Evolutionary conservation across 1,140 invertebrate genomes (phyloP), one percentile per base, ranked within the genome.

Genomic region (Epicauta chinensis): DNA sequence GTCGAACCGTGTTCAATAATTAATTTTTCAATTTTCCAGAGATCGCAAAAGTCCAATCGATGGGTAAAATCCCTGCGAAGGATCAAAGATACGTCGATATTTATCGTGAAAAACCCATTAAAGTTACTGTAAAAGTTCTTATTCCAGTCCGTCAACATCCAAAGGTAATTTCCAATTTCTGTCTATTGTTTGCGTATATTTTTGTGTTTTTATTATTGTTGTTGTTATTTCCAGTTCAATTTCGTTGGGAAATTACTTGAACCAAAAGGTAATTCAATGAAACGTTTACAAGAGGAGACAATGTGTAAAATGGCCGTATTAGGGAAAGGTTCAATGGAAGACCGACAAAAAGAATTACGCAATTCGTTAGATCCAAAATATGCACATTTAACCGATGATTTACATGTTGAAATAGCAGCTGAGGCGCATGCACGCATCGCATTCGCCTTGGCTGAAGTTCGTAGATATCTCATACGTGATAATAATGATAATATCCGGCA

Each of bases 301-400:
- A 89, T 91, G 79, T 92, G 89, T 58, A 93, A 92, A 73, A 93
- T 95, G 87, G 88, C 90, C 3, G 88, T 95, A 12, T 75, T 94
- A 5, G 92, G 91, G 4, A 77, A 86, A 51, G 91, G 92, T 5
- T 93, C 90, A 9, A 93, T 94, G 86, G 82, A 89, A 63, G 91
- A 94, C 69, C 81, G 91, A 59, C 79, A 83, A 65, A 94, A 94
- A 81, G 91, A 93, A 69, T 72, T 92, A 7, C 74, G 90, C 5
- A 80, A 82, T 47, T 86, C 86, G 16, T 84, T 84, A 11, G 91
- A 95, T 68, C 85, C 87, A 3, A 92, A 93, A 71, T 93, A 91
- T 73, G 81, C 87, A 10, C 92, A 96, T 70, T 78, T 95, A 12
- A 84, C 82, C 56, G 91, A 94, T 61, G 90, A 93, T 62, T 77